These are phyloP conservation scores for Cheilosia scutellata DNA, from an alignment of 2,888 invertebrate genomes.

Conservation along the genomic window DNA sequence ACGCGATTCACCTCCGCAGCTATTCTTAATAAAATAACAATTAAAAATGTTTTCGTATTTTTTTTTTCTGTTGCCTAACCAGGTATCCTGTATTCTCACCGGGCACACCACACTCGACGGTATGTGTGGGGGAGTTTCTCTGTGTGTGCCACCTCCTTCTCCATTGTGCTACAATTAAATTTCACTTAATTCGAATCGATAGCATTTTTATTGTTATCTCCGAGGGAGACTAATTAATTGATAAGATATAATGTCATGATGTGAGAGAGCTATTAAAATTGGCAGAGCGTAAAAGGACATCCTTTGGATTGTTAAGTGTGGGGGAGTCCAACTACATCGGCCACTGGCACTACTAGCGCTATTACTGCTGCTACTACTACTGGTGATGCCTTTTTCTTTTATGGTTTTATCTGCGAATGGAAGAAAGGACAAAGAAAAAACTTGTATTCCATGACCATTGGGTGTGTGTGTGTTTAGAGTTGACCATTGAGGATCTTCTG, in stretches of 20 bases:
- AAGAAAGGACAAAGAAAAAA: neutral
- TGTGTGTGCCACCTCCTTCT: constrained; percentile 11
- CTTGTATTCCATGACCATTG: neutral
- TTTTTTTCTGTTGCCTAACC: constrained; percentile 42
- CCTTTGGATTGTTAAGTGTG: constrained; percentile 57
- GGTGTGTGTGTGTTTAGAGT: too few species aligned
- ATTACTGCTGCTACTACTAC: constrained; percentile 11
- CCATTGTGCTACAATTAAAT: constrained; percentile 65
- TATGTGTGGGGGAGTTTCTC: neutral
- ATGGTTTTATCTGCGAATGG: constrained; percentile 58
- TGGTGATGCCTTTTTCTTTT: constrained; percentile 46
- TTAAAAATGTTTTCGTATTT: constrained; percentile 18
- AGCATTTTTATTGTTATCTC: constrained; percentile 72
- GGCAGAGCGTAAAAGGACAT: constrained; percentile 72
- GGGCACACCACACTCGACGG: constrained; percentile 7
- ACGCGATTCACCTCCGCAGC: constrained; percentile 12
- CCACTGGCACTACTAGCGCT: constrained; percentile 24
- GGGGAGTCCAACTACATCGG: constrained; percentile 12
- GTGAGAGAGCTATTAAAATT: constrained; percentile 70
- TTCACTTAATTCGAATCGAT: constrained; percentile 72
- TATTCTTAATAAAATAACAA: constrained; percentile 31
- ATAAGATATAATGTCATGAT: constrained; percentile 69
- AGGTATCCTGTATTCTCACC: constrained; percentile 66
- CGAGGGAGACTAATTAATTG: constrained; percentile 70
- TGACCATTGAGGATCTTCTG: constrained; percentile 2